Base-by-base conservation (phyloP, 2,113 vertebrate genomes). In the Phodopus roborovskii region DNA sequence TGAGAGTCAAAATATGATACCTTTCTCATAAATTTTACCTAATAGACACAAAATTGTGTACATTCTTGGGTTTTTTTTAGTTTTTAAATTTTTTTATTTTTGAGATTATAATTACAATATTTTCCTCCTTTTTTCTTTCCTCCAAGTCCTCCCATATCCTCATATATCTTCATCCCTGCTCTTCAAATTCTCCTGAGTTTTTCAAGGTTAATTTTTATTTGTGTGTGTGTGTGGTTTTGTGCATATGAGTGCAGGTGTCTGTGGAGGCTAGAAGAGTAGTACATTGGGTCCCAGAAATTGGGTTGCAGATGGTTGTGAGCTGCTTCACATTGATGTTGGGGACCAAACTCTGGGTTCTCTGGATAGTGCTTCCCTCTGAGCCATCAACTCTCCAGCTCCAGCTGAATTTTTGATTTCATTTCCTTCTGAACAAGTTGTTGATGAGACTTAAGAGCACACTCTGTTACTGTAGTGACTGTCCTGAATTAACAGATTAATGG, bases 371-470 rank as follows among this genome's bases (percentile, higher is more conserved):
- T 36, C 12, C 5, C 13, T 8, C 30, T 50, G 42, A 50, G 19
- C 62, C 30, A 8, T 68, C 62, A 36, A 36, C 28, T 50, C 30
- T 50, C 62, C 42, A 66, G 28, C 42, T 68, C 42, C 42, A 68
- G 17, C 42, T 68, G 62, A 48, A 71, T 86, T 3, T 94, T 93
- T 8, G 64, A 77, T 92, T 92, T 68, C 71, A 28, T 97, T 96
- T 97, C 36, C 88, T 64, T 94, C 94, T 94, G 84, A 96, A 90
- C 82, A 97, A 68, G 73, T 45, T 92, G 75, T 88, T 64, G 74
- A 62, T 93, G 87, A 74, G 75, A 17, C 87, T 75, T 26, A 90
- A 39, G 73, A 94, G 48, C 24, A 79, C 70, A 22, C 24, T 71
- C 81, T 96, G 42, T 93, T 26, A 71, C 74, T 68, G 93, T 83